Base-by-base conservation (phyloP, 1,140 invertebrate genomes). In the Dinoponera quadriceps region DNA sequence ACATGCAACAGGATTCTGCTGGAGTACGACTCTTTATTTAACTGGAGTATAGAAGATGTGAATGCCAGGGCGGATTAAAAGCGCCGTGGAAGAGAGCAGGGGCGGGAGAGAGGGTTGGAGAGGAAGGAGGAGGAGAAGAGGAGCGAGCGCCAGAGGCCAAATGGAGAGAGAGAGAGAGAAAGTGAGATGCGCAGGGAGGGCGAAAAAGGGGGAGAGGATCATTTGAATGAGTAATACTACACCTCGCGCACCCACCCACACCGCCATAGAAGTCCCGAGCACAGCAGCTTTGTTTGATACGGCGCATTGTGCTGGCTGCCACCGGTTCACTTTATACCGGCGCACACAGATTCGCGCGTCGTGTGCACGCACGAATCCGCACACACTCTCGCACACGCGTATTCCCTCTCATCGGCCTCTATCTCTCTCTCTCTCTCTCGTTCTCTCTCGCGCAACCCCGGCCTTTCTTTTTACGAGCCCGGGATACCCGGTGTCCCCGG, bases 211-310 rank as follows among this genome's bases (percentile, higher is more conserved):
- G 85, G 90, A 92, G 92, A 93, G 92, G 90, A 94, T 93, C 92
- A 93, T 94, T 94, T 94, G 94, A 94, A 94, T 94, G 93, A 94
- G 94, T 94, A 94, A 94, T 94, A 94, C 93, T 94, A 94, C 93
- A 94, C 94, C 92, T 93, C 92, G 90, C 90, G 91, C 90, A 93
- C 89, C 92, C 93, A 94, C 94, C 93, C 91, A 93, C 94, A 91
- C 92, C 90, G 86, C 65, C 84, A 89, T 89, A 87, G 73, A 89
- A 91, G 90, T 91, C 91, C 91, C 89, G 84, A 83, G 82, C 85
- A 88, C 83, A 90, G 88, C 82, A 94, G 93, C 94, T 94, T 94
- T 94, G 93, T 94, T 94, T 93, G 92, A 94, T 94, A 92, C 89
- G 88, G 85, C 84, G 91, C 91, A 94, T 94, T 94, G 93, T 94